A percentile compares a stretch with the other conserved stretches of the same genome.
phyloP scores from a whole-genome alignment of 2,797 vertebrate genomes.

The Acestrorhynchus altus region DNA sequence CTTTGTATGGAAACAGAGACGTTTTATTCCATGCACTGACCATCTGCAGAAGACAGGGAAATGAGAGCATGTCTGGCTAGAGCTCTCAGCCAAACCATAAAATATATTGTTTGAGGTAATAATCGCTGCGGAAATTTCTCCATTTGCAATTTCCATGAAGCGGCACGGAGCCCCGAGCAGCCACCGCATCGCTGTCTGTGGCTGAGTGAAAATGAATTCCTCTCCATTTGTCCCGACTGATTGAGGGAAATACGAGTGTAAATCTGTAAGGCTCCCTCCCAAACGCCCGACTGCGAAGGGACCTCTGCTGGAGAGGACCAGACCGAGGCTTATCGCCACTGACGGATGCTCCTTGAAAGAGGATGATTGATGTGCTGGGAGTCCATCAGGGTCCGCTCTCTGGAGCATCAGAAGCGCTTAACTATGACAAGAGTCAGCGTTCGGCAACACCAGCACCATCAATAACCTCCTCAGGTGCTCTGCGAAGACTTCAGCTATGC shows the following conservation, averaged over 20 bases:
- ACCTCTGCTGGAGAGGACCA: not conserved
- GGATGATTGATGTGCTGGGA: slow-evolving; percentile 49
- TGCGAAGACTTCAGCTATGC: not conserved
- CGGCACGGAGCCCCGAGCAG: slow-evolving; percentile 3
- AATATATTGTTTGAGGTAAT: slow-evolving; percentile 46
- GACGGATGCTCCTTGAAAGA: slow-evolving; percentile 50
- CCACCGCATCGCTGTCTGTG: slow-evolving; percentile 5
- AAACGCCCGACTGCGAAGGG: slow-evolving; percentile 4
- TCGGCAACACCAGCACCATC: slow-evolving; percentile 39
- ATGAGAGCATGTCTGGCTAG: slow-evolving; percentile 17
- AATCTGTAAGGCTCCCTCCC: slow-evolving; percentile 38
- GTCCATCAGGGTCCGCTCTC: slow-evolving; percentile 45
- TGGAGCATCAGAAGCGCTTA: slow-evolving; percentile 41
- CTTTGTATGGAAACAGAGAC: slow-evolving; percentile 18
- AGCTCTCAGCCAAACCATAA: slow-evolving; percentile 41
- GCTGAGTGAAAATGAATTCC: slow-evolving; percentile 44
- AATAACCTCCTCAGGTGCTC: slow-evolving; percentile 39
- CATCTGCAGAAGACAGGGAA: slow-evolving; percentile 34
- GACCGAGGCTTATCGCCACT: slow-evolving; percentile 31
- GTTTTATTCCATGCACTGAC: slow-evolving; percentile 17
- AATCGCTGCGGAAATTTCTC: slow-evolving; percentile 42
- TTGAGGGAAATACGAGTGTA: slow-evolving; percentile 49
- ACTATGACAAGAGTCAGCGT: slow-evolving; percentile 35
- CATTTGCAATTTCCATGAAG: slow-evolving; percentile 47
- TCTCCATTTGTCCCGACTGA: slow-evolving; percentile 50